Conservation (phyloP, 2,888 invertebrate species). For the Acronicta aceris region DNA sequence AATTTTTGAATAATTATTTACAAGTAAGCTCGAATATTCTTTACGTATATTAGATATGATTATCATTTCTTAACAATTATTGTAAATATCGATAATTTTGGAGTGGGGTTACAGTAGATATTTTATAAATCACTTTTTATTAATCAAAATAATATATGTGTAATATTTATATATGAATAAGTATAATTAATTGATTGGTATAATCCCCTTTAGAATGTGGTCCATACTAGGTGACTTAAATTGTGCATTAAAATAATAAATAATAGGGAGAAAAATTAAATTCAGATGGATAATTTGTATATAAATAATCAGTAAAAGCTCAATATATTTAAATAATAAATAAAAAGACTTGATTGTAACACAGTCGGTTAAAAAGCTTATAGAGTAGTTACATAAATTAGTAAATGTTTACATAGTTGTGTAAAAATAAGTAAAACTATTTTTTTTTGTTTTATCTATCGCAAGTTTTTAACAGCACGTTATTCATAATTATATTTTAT, state of each 20-base stretch:
- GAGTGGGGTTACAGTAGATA: constrained; percentile 61
- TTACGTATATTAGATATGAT: constrained; percentile 48
- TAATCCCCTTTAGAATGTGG: constrained; percentile 84
- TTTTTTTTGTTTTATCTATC: constrained; percentile 59
- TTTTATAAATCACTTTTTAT: constrained; percentile 53
- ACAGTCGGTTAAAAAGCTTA: constrained; percentile 80
- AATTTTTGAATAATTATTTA: constrained; percentile 63
- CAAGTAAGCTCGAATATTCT: constrained; percentile 52
- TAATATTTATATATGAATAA: constrained; percentile 48
- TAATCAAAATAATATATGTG: constrained; percentile 45
- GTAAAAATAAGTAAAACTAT: constrained; percentile 54
- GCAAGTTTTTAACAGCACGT: constrained; percentile 75
- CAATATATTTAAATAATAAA: constrained; percentile 83
- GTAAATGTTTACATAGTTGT: constrained; percentile 73
- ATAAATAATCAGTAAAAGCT: constrained; percentile 85
- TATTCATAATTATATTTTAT: constrained; percentile 65
- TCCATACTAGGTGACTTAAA: constrained; percentile 89
- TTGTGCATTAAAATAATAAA: constrained; percentile 85
- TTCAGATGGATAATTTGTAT: constrained; percentile 73
- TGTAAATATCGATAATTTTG: constrained; percentile 59
- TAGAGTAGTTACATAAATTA: constrained; percentile 81
- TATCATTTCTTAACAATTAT: constrained; percentile 52
- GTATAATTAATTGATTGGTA: constrained; percentile 43
- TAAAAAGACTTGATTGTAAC: constrained; percentile 85
- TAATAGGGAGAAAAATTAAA: constrained; percentile 74